These are phyloP conservation scores for Aphaenogaster rudis DNA, from an alignment of 1,140 invertebrate species.

Conservation along the genomic window DNA sequence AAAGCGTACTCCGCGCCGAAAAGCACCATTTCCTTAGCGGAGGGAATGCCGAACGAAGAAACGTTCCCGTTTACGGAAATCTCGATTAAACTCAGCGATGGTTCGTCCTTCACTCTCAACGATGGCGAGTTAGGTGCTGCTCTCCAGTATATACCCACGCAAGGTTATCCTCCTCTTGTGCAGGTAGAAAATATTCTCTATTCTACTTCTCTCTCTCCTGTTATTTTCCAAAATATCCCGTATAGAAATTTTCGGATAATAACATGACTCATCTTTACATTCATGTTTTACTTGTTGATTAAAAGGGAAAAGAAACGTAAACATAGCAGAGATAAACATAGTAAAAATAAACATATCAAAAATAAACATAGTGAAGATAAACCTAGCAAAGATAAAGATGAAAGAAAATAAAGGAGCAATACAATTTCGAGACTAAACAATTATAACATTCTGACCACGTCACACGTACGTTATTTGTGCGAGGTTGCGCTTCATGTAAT, in stretches of 20 bases:
- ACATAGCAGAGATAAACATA: background rate
- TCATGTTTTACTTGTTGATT: background rate
- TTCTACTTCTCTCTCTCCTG: background rate
- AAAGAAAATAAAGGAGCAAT: background rate
- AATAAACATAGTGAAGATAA: background rate
- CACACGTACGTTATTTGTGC: background rate
- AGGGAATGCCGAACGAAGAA: slow-evolving; percentile 92
- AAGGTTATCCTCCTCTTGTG: slow-evolving; percentile 91
- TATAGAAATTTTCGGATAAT: background rate
- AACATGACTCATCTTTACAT: background rate
- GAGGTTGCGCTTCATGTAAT: background rate
- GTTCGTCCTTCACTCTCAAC: slow-evolving; percentile 87
- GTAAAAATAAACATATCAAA: background rate
- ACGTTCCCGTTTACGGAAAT: slow-evolving; percentile 92
- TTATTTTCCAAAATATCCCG: background rate
- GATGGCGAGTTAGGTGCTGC: slow-evolving; percentile 88
- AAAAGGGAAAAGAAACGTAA: background rate
- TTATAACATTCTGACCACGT: background rate
- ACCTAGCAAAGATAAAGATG: background rate
- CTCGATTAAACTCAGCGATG: slow-evolving; percentile 89
- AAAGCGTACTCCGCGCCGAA: slow-evolving; percentile 89
- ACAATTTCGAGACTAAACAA: background rate
- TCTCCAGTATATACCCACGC: slow-evolving; percentile 92
- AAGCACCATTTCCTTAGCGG: slow-evolving; percentile 91
- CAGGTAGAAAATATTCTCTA: slow-evolving; percentile 78